Base-by-base conservation (phyloP, 2,797 vertebrate species). In the Florisuga fusca region DNA sequence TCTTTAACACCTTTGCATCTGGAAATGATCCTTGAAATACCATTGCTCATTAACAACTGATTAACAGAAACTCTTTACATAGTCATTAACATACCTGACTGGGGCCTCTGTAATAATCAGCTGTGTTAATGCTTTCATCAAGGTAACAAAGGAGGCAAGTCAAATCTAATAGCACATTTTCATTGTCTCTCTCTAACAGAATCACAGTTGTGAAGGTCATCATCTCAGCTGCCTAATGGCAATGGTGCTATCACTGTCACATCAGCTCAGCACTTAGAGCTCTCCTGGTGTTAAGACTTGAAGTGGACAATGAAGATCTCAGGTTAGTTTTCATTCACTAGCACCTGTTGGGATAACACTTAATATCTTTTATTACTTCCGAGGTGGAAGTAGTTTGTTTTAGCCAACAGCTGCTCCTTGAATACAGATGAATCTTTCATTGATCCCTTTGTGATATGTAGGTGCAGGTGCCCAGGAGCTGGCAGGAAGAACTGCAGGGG, bases 81-180 rank as follows among this genome's bases (percentile, higher is more conserved):
- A 22, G 75, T 77, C 81, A 93, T 95, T 94, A 92, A 50, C 72
- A 63, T 29, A 77, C 57, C 63, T 54, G 89, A 48, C 63, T 50
- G 63, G 48, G 74, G 63, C 31, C 67, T 84, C 45, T 27, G 9
- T 63, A 72, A 58, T 84, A 53, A 89, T 73, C 74, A 74, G 7
- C 57, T 19, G 25, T 38, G 26, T 71, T 67, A 63, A 43, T 71
- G 81, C 33, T 61, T 41, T 71, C 67, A 17, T 38, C 26, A 15
- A 41, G 22, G 48, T 71, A 73, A 89, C 38, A 41, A 48, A 73
- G 61, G 34, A 76, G 38, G 26, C 50, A 23, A 73, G 68, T 27
- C 15, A 62, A 27, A 15, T 34, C 48, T 77, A 36, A 2, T 14
- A 21, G n/a, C 23, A n/a, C 5, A 5, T 41, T 91, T 64, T 25